Base-by-base conservation (phyloP, 2,797 vertebrate species). In the Acomys russatus region DNA sequence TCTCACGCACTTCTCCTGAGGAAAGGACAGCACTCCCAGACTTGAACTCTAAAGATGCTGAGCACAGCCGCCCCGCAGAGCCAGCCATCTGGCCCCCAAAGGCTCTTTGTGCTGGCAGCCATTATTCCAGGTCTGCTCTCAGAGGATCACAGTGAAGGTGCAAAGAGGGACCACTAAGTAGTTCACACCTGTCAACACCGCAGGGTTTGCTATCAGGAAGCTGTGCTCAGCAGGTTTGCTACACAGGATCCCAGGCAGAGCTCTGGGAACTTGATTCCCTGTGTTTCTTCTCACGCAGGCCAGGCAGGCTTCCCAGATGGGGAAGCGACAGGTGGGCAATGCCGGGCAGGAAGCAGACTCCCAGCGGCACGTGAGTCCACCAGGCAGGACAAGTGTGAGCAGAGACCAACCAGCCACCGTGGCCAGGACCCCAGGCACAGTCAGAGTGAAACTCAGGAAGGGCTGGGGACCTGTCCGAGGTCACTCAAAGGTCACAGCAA, bases 161-260 rank as follows among this genome's bases (percentile, higher is more conserved):
- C 89, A 94, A 92, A 94, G 83, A 96, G 76, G 70, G 87, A 8
- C 87, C 84, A 85, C 63, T 95, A 95, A 88, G 64, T 35, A 94
- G 94, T 79, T 96, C 91, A 64, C 66, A 85, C 25, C 51, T 18
- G 88, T 91, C 94, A 93, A 79, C 83, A 88, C 71, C 61, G 66
- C 14, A 56, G 71, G 59, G 78, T 85, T 84, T 54, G 59, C 63
- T 66, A 80, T 59, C n/a, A 71, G 80, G 83, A 84, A 63, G 51
- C 7, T 77, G 35, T 35, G 33, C 88, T 89, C 82, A 59, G 18
- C n/a, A 91, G 33, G 74, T 66, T 84, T 59, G 70, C 28, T 51
- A 18, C 74, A 28, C 0, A 70, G 63, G 61, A 66, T 14, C 78
- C 30, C 63, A 38, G 30, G 68, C 28, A 54, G 85, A 35, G 91